Evolutionary conservation across 2,113 vertebrate genomes (phyloP).

Genomic region (Hiodon tergisus): DNA sequence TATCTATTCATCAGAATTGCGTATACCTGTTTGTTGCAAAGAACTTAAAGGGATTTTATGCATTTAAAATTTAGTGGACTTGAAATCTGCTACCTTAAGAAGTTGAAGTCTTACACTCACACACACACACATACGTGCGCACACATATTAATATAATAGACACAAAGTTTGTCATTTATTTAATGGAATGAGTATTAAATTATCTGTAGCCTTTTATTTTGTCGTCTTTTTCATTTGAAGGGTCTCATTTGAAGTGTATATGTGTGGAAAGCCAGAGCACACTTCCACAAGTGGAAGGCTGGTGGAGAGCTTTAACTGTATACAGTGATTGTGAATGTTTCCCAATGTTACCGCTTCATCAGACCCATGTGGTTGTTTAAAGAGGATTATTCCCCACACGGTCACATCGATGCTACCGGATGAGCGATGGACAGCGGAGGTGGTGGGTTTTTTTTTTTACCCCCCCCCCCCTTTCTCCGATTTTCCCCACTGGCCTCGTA

Average conservation of each 20-base stretch:
- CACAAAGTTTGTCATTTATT: neutral
- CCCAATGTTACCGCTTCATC: no score
- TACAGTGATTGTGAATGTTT: no score
- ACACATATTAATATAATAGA: neutral
- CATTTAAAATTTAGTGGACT: neutral
- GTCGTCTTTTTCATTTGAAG: neutral
- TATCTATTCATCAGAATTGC: neutral
- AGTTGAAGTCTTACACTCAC: conserved; percentile 11
- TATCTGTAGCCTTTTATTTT: conserved; percentile 10
- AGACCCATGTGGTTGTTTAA: no score
- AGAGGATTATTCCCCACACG: no score
- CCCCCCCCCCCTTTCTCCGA: no score
- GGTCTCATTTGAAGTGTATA: neutral
- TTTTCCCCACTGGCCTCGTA: neutral
- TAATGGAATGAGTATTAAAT: neutral
- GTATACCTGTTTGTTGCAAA: conserved; percentile 1
- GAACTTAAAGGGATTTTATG: neutral
- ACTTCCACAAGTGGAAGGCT: neutral
- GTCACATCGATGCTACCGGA: no score
- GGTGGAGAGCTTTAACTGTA: no score
- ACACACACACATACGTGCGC: no score
- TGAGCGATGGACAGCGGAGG: neutral
- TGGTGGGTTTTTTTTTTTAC: neutral
- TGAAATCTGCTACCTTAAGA: conserved; percentile 3
- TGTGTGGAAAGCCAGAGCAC: neutral